phyloP scores from a whole-genome alignment of 1,140 invertebrate species.

The Eufriesea mexicana region DNA sequence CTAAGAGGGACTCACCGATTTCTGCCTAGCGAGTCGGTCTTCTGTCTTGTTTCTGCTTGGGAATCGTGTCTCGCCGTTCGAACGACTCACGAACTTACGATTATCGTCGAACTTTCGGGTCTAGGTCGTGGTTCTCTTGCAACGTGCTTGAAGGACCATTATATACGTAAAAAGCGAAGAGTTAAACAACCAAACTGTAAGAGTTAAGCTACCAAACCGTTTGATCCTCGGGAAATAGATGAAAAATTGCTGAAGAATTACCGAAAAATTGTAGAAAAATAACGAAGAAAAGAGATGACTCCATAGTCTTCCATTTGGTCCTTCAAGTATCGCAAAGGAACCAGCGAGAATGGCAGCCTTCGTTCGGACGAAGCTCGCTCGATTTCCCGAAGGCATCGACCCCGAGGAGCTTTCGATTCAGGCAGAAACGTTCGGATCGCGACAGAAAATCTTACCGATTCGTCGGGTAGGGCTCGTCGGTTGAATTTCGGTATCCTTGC shows the following conservation, averaged over 20 bases:
- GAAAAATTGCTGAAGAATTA: no score
- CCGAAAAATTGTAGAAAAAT: no score
- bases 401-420: background rate
- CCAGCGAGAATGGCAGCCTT: background rate
- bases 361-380: background rate
- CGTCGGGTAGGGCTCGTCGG: constrained; percentile 17
- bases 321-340: background rate
- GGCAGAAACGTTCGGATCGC: background rate
- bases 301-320: no score
- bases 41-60: constrained; percentile 25
- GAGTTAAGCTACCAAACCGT: no score
- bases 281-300: no score
- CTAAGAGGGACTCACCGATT: constrained; percentile 53
- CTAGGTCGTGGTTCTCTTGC: background rate
- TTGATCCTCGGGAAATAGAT: no score
- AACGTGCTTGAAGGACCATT: background rate
- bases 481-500: constrained; percentile 23
- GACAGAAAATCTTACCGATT: constrained; percentile 57
- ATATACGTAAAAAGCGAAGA: no score
- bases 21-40: constrained; percentile 33
- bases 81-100: background rate
- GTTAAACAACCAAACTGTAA: no score
- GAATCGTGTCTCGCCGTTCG: background rate
- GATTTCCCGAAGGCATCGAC: background rate
- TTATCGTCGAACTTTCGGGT: background rate